phyloP scores from a whole-genome alignment of 2,113 vertebrate species.

The Ophthalmolycus amberensis region DNA sequence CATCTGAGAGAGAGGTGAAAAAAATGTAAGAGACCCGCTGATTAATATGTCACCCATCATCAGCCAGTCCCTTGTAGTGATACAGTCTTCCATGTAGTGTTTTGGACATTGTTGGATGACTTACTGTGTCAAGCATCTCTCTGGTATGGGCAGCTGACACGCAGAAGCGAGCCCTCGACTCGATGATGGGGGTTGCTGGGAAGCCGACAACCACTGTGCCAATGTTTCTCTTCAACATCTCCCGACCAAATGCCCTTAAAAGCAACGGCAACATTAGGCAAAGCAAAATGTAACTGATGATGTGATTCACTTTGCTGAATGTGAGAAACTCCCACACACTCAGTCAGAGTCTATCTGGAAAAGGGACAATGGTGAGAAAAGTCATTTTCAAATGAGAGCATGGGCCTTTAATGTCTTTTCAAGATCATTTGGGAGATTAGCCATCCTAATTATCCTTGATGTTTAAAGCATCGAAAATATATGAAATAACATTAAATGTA shows the following conservation, averaged over 20 bases:
- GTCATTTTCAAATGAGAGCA: not conserved
- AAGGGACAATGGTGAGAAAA: not conserved
- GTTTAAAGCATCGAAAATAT: not conserved
- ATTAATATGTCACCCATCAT: not conserved
- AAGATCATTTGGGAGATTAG: not conserved
- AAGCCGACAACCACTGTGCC: conserved; percentile 97
- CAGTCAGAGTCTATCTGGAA: conserved; percentile 18
- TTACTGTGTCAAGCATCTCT: conserved; percentile 94
- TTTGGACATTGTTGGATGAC: conserved; percentile 46
- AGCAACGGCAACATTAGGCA: conserved; percentile 9
- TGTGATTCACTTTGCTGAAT: conserved; percentile 29
- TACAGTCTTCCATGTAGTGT: not conserved
- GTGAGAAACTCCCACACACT: conserved; percentile 20
- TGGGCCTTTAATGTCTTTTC: conserved; percentile 2
- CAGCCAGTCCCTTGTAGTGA: not conserved
- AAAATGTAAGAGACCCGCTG: not conserved
- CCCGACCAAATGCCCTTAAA: conserved; percentile 92
- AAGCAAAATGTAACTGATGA: not conserved
- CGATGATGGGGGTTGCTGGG: conserved; percentile 96
- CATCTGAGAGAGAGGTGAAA: not conserved
- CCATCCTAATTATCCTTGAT: not conserved
- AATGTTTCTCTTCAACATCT: conserved; percentile 96
- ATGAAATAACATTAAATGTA: not conserved
- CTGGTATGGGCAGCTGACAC: conserved; percentile 94
- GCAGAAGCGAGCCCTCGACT: conserved; percentile 97